Evolutionary conservation across 2,888 invertebrate species (phyloP), one percentile per base, ranked within the genome.

Genomic region (Aleiodes leptofemur): DNA sequence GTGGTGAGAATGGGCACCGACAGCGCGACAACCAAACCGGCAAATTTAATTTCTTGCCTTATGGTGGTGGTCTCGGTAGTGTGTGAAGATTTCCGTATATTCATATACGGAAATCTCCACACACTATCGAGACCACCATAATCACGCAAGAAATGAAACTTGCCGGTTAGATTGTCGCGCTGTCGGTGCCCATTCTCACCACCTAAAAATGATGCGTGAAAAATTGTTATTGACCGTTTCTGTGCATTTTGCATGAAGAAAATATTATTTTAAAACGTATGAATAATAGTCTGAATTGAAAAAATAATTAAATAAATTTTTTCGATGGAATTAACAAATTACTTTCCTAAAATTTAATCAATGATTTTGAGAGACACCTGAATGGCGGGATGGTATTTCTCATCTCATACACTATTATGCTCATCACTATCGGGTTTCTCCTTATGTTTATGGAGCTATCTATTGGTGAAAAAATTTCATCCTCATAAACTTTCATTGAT

Each of bases 371-470:
- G n/a, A n/a, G 94, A 88, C 94, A 94, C 87, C 94, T 94, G 79
- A 95, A 95, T 87, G 95, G 95, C 61, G 95, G 95, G 83, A 95
- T 95, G 72, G 95, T 95, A 50, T 96, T 96, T 89, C 92, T 96
- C 29, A 95, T 96, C 86, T 96, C 96, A 9, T 96, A 96, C 87
- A 93, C 94, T 75, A 91, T 95, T 77, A 95, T 96, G 94, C 91
- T 96, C 79, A 91, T 96, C 82, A 93, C 95, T 82, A 95, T 95
- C 72, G 96, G 96, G 7, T 90, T 96, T 72, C 96, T 96, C 34
- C 91, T 96, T 7, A 95, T 96, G 92, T 96, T 96, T 85, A 94
- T 96, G 94, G 96, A 96, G 87, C 90, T 96, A n/a, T 93, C 95
- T 0, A 93, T 96, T 78, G 96, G 89, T 88, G 78, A 80, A 79